These are phyloP conservation scores for Ornithoptera priamus DNA, from an alignment of 2,888 invertebrate species.

Conservation along the genomic window DNA sequence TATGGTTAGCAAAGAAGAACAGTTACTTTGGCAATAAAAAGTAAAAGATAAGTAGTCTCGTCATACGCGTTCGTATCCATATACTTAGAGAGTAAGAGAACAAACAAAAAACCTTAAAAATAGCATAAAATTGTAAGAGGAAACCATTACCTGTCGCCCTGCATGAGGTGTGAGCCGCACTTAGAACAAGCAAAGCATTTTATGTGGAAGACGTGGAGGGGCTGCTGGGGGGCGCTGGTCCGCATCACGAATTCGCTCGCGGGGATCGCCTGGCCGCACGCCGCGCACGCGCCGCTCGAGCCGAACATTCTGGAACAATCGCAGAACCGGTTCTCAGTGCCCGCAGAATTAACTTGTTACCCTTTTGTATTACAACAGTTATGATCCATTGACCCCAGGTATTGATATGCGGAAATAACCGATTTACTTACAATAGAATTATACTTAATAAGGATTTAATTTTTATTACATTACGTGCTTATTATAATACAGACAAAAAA, in stretches of 20 bases:
- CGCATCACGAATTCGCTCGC: slow-evolving; percentile 96
- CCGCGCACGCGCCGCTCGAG: slow-evolving; percentile 92
- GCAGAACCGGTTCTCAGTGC: slow-evolving; percentile 31
- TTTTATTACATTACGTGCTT: not conserved
- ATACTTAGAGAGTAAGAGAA: not conserved
- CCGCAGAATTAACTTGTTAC: slow-evolving; percentile 24
- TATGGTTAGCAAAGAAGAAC: no score
- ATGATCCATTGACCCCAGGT: slow-evolving; percentile 23
- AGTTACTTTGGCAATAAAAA: no score
- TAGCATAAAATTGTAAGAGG: not conserved
- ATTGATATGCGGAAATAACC: slow-evolving; percentile 19
- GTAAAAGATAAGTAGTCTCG: no score
- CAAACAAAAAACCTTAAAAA: not conserved
- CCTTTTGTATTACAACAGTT: slow-evolving; percentile 28
- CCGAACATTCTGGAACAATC: slow-evolving; percentile 91
- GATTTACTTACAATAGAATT: slow-evolving; percentile 14
- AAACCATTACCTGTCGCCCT: slow-evolving; percentile 89
- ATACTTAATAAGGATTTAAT: not conserved
- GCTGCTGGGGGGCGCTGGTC: slow-evolving; percentile 82
- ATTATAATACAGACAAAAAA: not conserved
- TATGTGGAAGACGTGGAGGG: slow-evolving; percentile 92
- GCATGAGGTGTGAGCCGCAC: slow-evolving; percentile 92
- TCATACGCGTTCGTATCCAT: no score
- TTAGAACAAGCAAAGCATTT: slow-evolving; percentile 98
- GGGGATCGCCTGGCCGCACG: slow-evolving; percentile 95